Percentiles rank a stretch among this genome's conserved stretches.
phyloP scores from a whole-genome alignment of 2,797 vertebrate species.

The Hipposideros larvatus region DNA sequence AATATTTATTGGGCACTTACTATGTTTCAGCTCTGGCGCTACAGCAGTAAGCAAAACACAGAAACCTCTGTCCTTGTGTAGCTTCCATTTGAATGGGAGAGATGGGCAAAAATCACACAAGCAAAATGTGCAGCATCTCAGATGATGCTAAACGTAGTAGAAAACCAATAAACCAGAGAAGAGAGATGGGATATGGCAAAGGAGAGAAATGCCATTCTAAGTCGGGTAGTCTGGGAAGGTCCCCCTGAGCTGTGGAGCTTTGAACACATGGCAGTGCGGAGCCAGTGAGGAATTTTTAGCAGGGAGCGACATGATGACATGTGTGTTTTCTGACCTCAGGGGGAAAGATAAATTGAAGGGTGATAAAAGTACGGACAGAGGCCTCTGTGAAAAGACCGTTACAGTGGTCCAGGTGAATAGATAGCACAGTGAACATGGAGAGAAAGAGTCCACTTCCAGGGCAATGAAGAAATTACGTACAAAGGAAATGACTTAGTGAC shows the following conservation, averaged over 20 bases:
- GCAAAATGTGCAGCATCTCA: not conserved
- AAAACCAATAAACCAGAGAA: not conserved
- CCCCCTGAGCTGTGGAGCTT: not conserved
- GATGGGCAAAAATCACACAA: not conserved
- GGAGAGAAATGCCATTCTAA: not conserved
- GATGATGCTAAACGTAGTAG: not conserved
- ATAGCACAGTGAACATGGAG: not conserved
- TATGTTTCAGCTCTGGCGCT: not conserved
- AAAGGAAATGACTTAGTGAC: not conserved
- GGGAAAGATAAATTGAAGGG: not conserved
- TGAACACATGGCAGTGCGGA: not conserved
- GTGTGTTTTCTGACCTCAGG: not conserved
- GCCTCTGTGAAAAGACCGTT: not conserved
- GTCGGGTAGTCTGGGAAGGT: not conserved
- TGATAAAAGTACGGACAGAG: not conserved
- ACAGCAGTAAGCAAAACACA: not conserved
- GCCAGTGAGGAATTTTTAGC: not conserved
- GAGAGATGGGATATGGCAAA: not conserved
- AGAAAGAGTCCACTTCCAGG: not conserved
- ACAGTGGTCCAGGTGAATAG: not conserved
- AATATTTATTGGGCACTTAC: not conserved
- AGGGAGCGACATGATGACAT: not conserved
- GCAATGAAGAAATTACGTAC: not conserved
- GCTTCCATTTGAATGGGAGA: not conserved
- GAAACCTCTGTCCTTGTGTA: not conserved